phyloP scores from a whole-genome alignment of 1,140 invertebrate species.

The Drosophila miranda region DNA sequence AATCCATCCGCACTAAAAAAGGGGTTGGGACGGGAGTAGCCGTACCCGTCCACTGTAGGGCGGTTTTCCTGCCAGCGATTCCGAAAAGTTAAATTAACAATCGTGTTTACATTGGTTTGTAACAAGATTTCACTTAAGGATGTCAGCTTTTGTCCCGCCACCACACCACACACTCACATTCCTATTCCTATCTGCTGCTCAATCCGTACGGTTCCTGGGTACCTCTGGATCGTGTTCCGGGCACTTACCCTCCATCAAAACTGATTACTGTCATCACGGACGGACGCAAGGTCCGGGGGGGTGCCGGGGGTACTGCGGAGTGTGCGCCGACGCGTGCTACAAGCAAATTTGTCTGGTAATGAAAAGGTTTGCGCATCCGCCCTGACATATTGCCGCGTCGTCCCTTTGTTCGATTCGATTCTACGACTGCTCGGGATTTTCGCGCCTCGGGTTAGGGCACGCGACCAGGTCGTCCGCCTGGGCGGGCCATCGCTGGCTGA shows the following conservation, averaged over 20 bases:
- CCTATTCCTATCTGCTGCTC: constrained; percentile 22
- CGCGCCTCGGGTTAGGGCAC: constrained; percentile 75
- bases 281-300: neutral
- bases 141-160: constrained; percentile 67
- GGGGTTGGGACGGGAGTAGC: neutral
- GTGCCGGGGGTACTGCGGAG: constrained; percentile 39
- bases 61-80: constrained; percentile 55
- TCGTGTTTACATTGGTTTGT: constrained; percentile 82
- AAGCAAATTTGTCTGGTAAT: constrained; percentile 74
- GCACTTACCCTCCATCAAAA: constrained; percentile 70
- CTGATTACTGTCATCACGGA: constrained; percentile 78
- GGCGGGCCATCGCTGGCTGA: constrained; percentile 48
- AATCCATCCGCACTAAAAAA: constrained; percentile 3
- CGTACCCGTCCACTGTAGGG: constrained; percentile 8
- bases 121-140: constrained; percentile 82
- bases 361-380: constrained; percentile 80
- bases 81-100: constrained; percentile 80
- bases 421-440: constrained; percentile 69
- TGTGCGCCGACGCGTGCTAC: constrained; percentile 72
- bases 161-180: no score
- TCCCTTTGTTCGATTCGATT: constrained; percentile 44
- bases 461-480: constrained; percentile 46
- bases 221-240: constrained; percentile 8
- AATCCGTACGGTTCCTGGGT: constrained; percentile 9
- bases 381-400: constrained; percentile 58